Conservation (phyloP, 2,888 invertebrate species). For the Rhingia rostrata region DNA sequence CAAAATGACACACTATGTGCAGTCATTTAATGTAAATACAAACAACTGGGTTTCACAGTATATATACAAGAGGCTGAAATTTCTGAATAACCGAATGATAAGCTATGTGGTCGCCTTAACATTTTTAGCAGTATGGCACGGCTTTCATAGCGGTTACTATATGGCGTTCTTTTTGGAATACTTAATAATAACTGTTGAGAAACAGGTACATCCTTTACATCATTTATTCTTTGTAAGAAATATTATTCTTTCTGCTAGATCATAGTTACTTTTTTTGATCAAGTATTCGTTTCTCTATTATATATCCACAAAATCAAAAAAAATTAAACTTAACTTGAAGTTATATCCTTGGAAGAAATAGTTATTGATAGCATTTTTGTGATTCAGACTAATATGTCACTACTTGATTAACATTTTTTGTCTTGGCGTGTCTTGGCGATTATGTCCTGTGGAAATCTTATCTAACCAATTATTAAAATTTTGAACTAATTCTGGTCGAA, state of each 20-base stretch:
- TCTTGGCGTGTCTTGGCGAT: too few relatives aligned
- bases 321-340: too few relatives aligned
- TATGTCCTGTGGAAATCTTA: too few relatives aligned
- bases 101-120: conserved; percentile 92
- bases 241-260: not conserved
- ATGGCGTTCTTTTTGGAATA: conserved; percentile 96
- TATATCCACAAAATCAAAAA: not conserved
- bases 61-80: conserved; percentile 95
- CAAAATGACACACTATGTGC: conserved; percentile 93
- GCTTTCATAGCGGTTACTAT: conserved; percentile 96
- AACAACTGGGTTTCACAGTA: conserved; percentile 97
- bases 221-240: not conserved
- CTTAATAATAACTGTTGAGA: conserved; percentile 92
- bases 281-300: not conserved
- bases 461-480: too few relatives aligned
- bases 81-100: conserved; percentile 90
- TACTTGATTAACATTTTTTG: too few relatives aligned
- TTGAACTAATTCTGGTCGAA: too few relatives aligned
- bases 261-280: too few relatives aligned
- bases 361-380: too few relatives aligned
- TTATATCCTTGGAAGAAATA: too few relatives aligned
- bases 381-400: too few relatives aligned
- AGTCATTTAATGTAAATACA: conserved; percentile 97
- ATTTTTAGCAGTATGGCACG: conserved; percentile 98
- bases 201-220: conserved; percentile 88